A percentile compares a stretch with the other conserved stretches of the same genome.
phyloP scores from a whole-genome alignment of 2,888 invertebrate species.

The Heteromyza rotundicornis region DNA sequence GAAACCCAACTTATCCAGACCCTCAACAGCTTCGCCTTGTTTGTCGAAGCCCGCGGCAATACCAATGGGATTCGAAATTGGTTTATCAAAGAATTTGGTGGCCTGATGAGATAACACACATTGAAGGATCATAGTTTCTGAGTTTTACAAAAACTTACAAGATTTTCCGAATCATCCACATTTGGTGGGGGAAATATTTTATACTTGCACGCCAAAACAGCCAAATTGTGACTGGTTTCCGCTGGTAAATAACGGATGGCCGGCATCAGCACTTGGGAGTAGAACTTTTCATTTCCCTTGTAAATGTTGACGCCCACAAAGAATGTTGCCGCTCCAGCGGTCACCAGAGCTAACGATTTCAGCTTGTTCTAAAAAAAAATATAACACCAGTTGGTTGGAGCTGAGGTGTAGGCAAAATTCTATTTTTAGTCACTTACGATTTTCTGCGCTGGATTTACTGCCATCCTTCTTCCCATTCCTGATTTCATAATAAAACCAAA shows the following conservation, averaged over 20 bases:
- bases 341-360: conserved; percentile 21
- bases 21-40: conserved; percentile 87
- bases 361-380: conserved; percentile 23
- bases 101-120: conserved; percentile 63
- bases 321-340: conserved; percentile 22
- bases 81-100: conserved; percentile 73
- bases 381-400: too few relatives aligned
- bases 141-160: conserved; percentile 28
- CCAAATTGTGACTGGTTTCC: conserved; percentile 83
- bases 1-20: conserved; percentile 85
- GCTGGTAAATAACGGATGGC: conserved; percentile 68
- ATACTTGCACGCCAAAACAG: conserved; percentile 78
- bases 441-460: neutral
- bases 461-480: neutral
- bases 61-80: conserved; percentile 90
- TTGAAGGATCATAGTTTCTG: neutral
- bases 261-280: conserved; percentile 42
- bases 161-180: conserved; percentile 32
- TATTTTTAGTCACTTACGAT: neutral
- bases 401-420: too few relatives aligned
- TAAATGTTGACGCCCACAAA: conserved; percentile 22
- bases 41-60: conserved; percentile 99
- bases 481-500: too few relatives aligned
- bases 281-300: conserved; percentile 29
- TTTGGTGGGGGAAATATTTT: conserved; percentile 70